Evolutionary conservation across 2,888 invertebrate genomes (phyloP).

Genomic region (Tetropium fuscum): DNA sequence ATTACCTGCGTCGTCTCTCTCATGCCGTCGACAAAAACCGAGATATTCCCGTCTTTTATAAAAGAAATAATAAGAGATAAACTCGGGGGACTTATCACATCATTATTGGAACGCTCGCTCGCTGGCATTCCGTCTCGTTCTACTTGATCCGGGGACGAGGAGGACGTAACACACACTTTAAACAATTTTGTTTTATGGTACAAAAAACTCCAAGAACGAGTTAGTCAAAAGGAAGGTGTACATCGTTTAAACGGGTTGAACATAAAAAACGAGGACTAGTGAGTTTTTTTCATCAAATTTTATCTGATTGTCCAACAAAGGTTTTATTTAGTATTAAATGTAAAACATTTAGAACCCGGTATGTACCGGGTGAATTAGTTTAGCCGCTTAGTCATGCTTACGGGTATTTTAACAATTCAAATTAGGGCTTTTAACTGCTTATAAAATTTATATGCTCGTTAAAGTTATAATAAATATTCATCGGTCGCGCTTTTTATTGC

Average conservation of each 20-base stretch:
- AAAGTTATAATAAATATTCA: neutral
- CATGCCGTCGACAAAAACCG: constrained; percentile 13
- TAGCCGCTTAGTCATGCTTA: neutral
- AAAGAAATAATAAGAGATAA: constrained; percentile 35
- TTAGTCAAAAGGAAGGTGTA: constrained; percentile 30
- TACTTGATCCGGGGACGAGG: constrained; percentile 27
- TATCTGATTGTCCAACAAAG: constrained; percentile 11
- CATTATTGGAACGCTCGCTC: constrained; percentile 41
- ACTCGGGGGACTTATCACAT: constrained; percentile 47
- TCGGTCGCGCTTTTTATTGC: too few relatives aligned
- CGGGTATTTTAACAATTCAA: constrained; percentile 15
- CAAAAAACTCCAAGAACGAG: constrained; percentile 30
- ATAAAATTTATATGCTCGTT: constrained; percentile 2
- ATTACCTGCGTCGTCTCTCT: constrained; percentile 45
- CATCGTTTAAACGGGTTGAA: constrained; percentile 32
- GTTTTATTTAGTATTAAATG: constrained; percentile 17
- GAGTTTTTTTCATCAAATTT: neutral
- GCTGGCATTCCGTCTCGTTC: constrained; percentile 28
- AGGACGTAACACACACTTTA: constrained; percentile 25
- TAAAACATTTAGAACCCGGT: constrained; percentile 13
- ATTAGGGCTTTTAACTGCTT: neutral
- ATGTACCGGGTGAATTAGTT: constrained; percentile 3
- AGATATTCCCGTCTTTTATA: constrained; percentile 11
- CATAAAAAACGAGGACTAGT: constrained; percentile 26
- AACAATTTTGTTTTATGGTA: constrained; percentile 32